phyloP scores from a whole-genome alignment of 1,140 invertebrate species.

The Caenorhabditis briggsae region DNA sequence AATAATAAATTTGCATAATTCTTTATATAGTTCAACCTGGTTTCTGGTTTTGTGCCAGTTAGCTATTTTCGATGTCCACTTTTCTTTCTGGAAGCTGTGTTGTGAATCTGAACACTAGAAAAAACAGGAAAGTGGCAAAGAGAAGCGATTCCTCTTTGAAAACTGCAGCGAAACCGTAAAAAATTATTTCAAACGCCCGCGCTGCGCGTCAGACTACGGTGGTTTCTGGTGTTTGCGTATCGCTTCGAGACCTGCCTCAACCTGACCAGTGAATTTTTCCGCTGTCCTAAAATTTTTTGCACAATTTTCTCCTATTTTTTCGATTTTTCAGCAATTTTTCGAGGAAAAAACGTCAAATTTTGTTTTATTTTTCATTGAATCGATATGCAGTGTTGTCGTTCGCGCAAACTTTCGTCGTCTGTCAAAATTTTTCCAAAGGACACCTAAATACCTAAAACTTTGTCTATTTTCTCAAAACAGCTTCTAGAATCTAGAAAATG shows the following conservation, averaged over 20 bases:
- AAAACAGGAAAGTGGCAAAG: too few relatives aligned
- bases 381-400: too few relatives aligned
- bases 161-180: neutral
- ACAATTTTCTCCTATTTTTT: neutral
- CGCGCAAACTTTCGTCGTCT: neutral
- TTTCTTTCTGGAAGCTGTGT: too few relatives aligned
- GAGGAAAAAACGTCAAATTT: neutral
- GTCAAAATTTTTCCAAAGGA: neutral
- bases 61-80: too few relatives aligned
- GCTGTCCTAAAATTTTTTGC: conserved; percentile 44
- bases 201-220: conserved; percentile 12
- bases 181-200: neutral
- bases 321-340: neutral
- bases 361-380: neutral
- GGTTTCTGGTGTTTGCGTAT: conserved; percentile 3
- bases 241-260: conserved; percentile 9
- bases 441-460: too few relatives aligned
- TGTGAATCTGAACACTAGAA: too few relatives aligned
- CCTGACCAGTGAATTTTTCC: neutral
- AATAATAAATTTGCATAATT: neutral
- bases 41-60: too few relatives aligned
- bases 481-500: neutral
- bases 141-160: neutral
- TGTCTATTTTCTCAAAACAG: conserved; percentile 34
- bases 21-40: neutral